Evolutionary conservation across 2,888 invertebrate species (phyloP).

Genomic region (Eueremaeus valkanovi): DNA sequence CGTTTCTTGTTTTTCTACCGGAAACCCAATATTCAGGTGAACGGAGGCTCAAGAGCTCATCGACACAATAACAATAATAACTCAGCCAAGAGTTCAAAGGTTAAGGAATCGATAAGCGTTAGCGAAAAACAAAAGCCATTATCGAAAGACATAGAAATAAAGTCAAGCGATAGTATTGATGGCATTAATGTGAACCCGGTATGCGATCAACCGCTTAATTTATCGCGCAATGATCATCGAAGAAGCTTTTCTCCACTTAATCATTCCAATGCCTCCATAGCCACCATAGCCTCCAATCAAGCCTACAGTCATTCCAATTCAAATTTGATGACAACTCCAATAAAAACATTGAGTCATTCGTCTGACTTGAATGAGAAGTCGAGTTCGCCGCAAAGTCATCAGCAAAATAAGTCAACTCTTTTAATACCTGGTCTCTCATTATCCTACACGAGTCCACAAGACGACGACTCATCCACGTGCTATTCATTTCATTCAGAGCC

Average conservation of each 20-base stretch:
- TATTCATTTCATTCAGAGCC: slow-evolving; percentile 26
- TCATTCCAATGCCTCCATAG: too few relatives aligned
- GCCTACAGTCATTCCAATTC: slow-evolving; percentile 14
- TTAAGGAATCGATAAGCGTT: background rate
- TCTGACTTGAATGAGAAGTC: slow-evolving; percentile 5
- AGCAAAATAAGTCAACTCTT: slow-evolving; percentile 9
- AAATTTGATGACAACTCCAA: background rate
- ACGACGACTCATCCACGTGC: slow-evolving; percentile 2
- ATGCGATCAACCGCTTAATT: slow-evolving; percentile 28
- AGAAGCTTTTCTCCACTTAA: slow-evolving; percentile 25
- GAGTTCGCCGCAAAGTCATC: background rate
- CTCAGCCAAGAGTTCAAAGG: slow-evolving; percentile 18
- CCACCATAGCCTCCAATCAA: background rate
- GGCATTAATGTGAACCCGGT: background rate
- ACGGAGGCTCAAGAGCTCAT: slow-evolving; percentile 3
- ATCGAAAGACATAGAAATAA: background rate
- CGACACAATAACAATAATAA: slow-evolving; percentile 13
- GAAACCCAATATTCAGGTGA: background rate
- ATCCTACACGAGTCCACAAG: background rate
- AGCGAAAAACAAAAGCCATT: slow-evolving; percentile 17
- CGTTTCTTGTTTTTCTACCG: too few relatives aligned
- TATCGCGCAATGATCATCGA: slow-evolving; percentile 12
- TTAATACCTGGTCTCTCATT: background rate
- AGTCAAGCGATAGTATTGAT: slow-evolving; percentile 16
- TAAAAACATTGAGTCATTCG: slow-evolving; percentile 10